Base-by-base conservation (phyloP, 2,113 vertebrate species). In the Lophochroa leadbeateri region DNA sequence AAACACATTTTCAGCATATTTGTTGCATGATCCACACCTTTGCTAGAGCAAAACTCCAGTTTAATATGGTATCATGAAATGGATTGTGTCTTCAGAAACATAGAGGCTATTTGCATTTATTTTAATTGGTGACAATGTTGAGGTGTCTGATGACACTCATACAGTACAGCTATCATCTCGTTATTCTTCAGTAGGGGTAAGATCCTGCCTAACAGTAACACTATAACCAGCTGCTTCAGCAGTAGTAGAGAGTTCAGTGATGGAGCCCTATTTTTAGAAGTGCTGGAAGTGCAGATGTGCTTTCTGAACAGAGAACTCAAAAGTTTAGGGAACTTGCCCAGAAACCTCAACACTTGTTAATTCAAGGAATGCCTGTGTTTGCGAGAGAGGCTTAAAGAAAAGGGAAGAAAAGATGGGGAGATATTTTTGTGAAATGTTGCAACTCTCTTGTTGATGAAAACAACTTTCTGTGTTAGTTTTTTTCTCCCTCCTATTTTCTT, bases 331-430 rank as follows among this genome's bases (percentile, higher is more conserved):
- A 53, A 27, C 53, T 52, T 67, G 7, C 10, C 17, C 41, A 19
- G 44, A 55, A 44, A 28, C 75, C 17, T 35, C 25, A 78, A 2
- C n/a, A 17, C 33, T 29, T 15, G 58, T 5, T 35, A 44, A 27
- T 46, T 74, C 21, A 43, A 44, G 64, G 33, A 67, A 1, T 7
- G 41, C 3, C 68, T 70, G 24, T 17, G 58, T 85, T 35, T 14
- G 6, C 15, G 65, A 50, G 23, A 61, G 83, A 69, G 6, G 10
- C 19, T 55, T 53, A 4, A 4, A 60, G 74, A 71, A 91, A 64
- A 49, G 52, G 79, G 92, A 93, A 94, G 47, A 29, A 24, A 85
- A 93, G 75, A 57, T 65, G 39, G 82, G 44, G 75, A 80, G 82
- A 18, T 24, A 3, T 8, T 39, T 43, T 39, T 31, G 43, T 25